phyloP scores from a whole-genome alignment of 2,113 vertebrate species.

The Anolis sagrei region DNA sequence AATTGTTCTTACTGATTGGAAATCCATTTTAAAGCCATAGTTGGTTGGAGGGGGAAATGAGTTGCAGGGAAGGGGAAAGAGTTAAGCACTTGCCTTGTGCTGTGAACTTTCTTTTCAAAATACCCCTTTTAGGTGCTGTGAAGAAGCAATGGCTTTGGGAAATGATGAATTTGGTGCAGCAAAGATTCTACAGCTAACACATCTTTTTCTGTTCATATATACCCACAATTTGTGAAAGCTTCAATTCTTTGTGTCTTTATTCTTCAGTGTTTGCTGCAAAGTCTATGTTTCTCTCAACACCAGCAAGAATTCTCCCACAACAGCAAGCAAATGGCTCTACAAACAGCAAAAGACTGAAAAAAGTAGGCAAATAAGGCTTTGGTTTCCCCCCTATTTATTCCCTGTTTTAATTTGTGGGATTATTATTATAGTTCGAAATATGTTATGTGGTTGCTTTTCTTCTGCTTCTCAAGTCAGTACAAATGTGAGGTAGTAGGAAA shows the following conservation, averaged over 20 bases:
- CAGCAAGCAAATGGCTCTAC: fast-evolving
- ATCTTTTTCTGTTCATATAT: neutral
- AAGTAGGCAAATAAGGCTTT: conserved; percentile 24
- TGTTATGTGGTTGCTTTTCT: neutral
- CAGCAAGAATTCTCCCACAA: neutral
- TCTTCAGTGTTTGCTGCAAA: conserved; percentile 19
- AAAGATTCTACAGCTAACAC: neutral
- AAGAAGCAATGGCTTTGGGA: neutral
- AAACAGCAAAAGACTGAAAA: conserved; percentile 11
- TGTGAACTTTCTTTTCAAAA: neutral
- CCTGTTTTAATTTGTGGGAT: conserved; percentile 29
- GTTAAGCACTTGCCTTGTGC: neutral
- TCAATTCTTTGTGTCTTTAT: conserved; percentile 18
- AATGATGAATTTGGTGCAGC: neutral
- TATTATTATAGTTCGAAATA: neutral
- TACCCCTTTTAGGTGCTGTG: neutral
- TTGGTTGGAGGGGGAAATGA: neutral
- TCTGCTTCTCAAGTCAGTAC: neutral
- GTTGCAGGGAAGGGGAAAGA: neutral
- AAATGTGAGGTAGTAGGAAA: neutral
- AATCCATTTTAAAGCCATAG: neutral
- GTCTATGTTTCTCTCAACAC: neutral
- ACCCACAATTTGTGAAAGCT: neutral
- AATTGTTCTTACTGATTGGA: neutral
- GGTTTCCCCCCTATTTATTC: neutral